These are phyloP conservation scores for Andricus curvator DNA, from an alignment of 2,888 invertebrate genomes.

Conservation along the genomic window DNA sequence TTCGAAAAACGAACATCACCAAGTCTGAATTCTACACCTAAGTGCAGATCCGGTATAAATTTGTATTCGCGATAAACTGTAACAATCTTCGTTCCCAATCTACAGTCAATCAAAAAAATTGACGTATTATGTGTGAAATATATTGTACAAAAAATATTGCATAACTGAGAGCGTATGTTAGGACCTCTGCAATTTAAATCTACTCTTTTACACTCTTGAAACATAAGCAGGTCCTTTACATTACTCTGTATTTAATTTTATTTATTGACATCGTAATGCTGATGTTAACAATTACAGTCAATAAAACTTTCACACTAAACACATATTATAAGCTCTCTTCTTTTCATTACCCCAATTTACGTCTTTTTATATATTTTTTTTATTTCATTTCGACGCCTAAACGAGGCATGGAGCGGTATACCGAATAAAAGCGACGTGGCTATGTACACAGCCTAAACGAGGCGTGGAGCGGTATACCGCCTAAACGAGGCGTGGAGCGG, in stretches of 20 bases:
- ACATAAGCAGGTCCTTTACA: background rate
- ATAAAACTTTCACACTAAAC: slow-evolving; percentile 9
- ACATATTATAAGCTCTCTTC: background rate
- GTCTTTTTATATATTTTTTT: too few relatives aligned
- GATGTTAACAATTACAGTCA: slow-evolving; percentile 6
- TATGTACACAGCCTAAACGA: too few relatives aligned
- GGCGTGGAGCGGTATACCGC: too few relatives aligned
- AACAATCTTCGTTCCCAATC: background rate
- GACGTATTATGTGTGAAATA: background rate
- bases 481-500: too few relatives aligned
- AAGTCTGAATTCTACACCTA: background rate
- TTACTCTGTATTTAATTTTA: background rate
- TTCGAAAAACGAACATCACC: background rate
- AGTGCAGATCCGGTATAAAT: background rate
- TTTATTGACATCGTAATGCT: slow-evolving; percentile 3
- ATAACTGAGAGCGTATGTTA: background rate
- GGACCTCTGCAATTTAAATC: background rate
- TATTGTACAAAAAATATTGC: slow-evolving; percentile 1
- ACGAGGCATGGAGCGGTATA: too few relatives aligned
- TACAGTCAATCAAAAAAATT: background rate
- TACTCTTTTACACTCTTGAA: background rate
- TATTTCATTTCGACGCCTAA: background rate
- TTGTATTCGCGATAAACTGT: background rate
- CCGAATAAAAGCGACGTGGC: too few relatives aligned
- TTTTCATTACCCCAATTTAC: too few relatives aligned